Conservation (phyloP, 2,113 vertebrate species). For the Ahaetulla prasina region DNA sequence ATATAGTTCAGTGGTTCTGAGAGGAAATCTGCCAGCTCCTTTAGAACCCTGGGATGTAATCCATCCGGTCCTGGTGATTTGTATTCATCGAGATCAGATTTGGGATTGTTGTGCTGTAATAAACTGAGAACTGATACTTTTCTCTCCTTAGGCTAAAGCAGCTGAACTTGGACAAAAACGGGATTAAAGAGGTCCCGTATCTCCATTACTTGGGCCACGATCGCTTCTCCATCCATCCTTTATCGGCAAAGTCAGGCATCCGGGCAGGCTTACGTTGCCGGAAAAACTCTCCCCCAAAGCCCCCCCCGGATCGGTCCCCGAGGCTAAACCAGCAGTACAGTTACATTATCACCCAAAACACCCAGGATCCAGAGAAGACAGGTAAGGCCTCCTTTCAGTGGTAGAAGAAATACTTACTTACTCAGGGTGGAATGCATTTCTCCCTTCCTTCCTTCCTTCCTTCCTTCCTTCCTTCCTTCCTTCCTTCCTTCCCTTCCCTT, state of each 20-base stretch:
- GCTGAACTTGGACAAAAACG: slow-evolving; percentile 79
- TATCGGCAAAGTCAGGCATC: background rate
- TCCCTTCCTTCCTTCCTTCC: no score
- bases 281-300: background rate
- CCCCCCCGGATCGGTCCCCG: background rate
- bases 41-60: no score
- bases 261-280: slow-evolving; percentile 4
- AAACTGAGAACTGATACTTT: background rate
- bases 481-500: no score
- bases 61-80: no score
- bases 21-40: no score
- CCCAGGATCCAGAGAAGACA: slow-evolving; percentile 47
- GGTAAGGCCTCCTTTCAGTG: slow-evolving; percentile 23
- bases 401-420: background rate
- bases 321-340: background rate
- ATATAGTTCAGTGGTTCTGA: no score
- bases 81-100: no score
- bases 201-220: slow-evolving; percentile 53
- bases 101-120: no score
- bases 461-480: no score
- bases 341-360: slow-evolving; percentile 6
- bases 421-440: background rate
- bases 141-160: slow-evolving; percentile 70
- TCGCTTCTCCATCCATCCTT: slow-evolving; percentile 8
- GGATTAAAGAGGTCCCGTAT: slow-evolving; percentile 75